Base-by-base conservation (phyloP, 2,113 vertebrate species). In the Tachycineta bicolor region DNA sequence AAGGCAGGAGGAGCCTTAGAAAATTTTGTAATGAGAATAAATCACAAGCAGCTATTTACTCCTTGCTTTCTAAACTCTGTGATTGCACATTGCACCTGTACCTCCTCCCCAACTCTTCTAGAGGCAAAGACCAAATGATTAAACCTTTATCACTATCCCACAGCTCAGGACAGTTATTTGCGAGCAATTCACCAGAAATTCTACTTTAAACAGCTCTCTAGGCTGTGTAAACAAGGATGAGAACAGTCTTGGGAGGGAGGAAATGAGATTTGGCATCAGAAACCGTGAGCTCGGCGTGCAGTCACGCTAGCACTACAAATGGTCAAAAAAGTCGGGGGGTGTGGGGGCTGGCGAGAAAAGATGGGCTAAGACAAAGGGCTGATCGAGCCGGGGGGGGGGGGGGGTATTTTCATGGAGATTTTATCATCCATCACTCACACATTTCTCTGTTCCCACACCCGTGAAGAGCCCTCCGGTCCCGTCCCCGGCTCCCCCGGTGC, bases 181-280 rank as follows among this genome's bases (percentile, higher is more conserved):
- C 83, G 90, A 80, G 55, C 63, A 83, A 43, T 63, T 43, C 52
- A 59, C 55, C 47, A 93, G 56, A 89, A 92, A 95, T 80, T 76
- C 68, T 44, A 59, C 71, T 83, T 87, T 60, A 85, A 95, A 81
- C 71, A 70, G 76, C 41, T 83, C 63, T 83, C 80, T 64, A 33
- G 31, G 68, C 60, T 83, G 53, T 85, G n/a, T 96, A 94, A 95
- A 94, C 92, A 93, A 92, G 92, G 79, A 80, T 70, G 90, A 88
- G 93, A 95, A 93, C 23, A 46, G 79, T 73, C 90, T 93, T 94
- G 79, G 71, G 60, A 95, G 22, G 29, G 76, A 93, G 90, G 83
- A 94, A 94, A 93, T 87, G 11, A 83, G 64, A 26, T 78, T 77
- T 83, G 71, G 88, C 86, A 86, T 67, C 55, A 89, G 52, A 83